Base-by-base conservation (phyloP, 2,888 invertebrate species). In the Rhopalosiphum nymphaeae region DNA sequence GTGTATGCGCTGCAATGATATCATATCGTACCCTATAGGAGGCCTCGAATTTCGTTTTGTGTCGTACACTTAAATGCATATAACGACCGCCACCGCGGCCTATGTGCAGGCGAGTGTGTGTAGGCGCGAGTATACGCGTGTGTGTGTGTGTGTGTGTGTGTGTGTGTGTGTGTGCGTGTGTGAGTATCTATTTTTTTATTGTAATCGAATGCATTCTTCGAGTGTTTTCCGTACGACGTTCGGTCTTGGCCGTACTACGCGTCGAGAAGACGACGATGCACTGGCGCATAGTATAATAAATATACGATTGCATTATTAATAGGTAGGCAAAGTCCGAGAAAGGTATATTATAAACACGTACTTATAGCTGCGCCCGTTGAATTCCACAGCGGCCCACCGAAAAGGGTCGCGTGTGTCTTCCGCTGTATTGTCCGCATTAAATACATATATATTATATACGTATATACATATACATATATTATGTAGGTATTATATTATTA, bases 351-450 rank as follows among this genome's bases (percentile, higher is more conserved):
- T 36, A 36, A 36, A 89, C 29, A 29, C 44, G 29, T 36, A 36
- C 5, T 36, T 56, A 57, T 78, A 57, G 89, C 57, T 89, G 57
- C 89, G 89, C 89, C 89, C 89, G 89, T 90, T n/a, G 57, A 90
- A 90, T 90, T 67, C 67, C 90, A 67, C n/a, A 36, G 67, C 90
- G n/a, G 67, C 67, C 90, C 90, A 90, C 90, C 67, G 46, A 90
- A 90, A 90, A 90, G 90, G 90, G 90, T 90, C 67, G 90, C n/a
- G 67, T 46, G 88, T 88, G 56, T 88, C 46, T 90, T 67, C 67
- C 90, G 90, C 67, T n/a, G n/a, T 49, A 90, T 90, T 90, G 90
- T 67, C 67, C 46, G 86, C 46, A 36, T 36, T 57, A 57, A 26
- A 57, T 53, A 67, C 36, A 49, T 78, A 36, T 21, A 3, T 78